Conservation (phyloP, 1,140 invertebrate species). For the Drosophila pectinifera region DNA sequence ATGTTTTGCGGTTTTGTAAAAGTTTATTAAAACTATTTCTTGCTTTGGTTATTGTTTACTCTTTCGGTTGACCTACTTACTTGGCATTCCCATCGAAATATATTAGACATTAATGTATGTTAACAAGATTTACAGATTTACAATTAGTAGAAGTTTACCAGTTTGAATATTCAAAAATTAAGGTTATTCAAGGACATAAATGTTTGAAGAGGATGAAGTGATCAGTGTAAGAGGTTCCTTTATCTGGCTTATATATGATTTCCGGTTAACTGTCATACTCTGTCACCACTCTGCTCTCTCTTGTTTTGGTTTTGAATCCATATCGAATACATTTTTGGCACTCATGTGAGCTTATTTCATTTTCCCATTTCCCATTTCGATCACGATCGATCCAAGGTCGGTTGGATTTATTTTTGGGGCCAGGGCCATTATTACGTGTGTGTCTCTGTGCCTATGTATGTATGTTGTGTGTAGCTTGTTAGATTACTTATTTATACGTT, state of each 20-base stretch:
- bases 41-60: conserved; percentile 4
- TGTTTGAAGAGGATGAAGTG: not conserved
- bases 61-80: not conserved
- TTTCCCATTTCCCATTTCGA: conserved; percentile 27
- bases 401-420: conserved; percentile 31
- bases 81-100: conserved; percentile 4
- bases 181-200: conserved; percentile 1
- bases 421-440: conserved; percentile 30
- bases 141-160: conserved; percentile 12
- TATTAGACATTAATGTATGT: conserved; percentile 8
- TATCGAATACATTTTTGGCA: not conserved
- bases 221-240: conserved; percentile 13
- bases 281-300: conserved; percentile 5
- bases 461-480: conserved; percentile 12
- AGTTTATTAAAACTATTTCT: conserved; percentile 28
- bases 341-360: conserved; percentile 30
- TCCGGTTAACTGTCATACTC: conserved; percentile 30
- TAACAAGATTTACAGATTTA: conserved; percentile 13
- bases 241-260: conserved; percentile 8
- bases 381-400: conserved; percentile 32
- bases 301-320: conserved; percentile 6
- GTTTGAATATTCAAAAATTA: conserved; percentile 11
- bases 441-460: conserved; percentile 17
- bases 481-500: conserved; percentile 40
- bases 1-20: conserved; percentile 44